Percentiles rank a stretch among this genome's conserved stretches.
Evolutionary conservation across 2,113 vertebrate species (phyloP).

Genomic region (Podarcis raffonei): DNA sequence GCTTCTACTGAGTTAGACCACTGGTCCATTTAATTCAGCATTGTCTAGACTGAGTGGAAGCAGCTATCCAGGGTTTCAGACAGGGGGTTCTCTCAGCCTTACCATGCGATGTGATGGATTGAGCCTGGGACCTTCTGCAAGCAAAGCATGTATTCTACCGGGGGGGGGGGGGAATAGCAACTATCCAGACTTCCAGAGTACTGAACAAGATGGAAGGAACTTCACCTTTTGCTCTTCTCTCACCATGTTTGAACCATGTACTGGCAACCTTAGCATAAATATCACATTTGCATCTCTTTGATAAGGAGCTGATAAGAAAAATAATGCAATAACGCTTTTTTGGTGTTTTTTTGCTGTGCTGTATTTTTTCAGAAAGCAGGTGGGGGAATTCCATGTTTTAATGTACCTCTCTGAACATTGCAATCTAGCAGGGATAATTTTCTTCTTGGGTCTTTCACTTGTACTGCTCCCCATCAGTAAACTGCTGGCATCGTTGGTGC

Average conservation of each 20-base stretch:
- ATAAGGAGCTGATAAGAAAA: not conserved
- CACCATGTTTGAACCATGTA: not conserved
- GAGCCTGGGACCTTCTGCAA: too few species aligned
- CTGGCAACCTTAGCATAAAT: not conserved
- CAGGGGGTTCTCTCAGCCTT: too few species aligned
- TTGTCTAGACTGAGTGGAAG: too few species aligned
- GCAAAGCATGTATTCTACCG: too few species aligned
- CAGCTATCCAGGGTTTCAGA: too few species aligned
- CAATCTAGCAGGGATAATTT: not conserved
- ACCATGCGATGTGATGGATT: too few species aligned
- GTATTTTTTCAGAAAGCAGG: not conserved
- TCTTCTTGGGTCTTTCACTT: not conserved
- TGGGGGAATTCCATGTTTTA: not conserved
- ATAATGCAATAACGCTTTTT: not conserved
- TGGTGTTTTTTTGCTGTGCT: not conserved
- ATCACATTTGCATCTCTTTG: not conserved
- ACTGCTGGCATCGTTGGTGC: too few species aligned
- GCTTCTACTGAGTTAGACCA: too few species aligned
- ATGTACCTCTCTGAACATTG: not conserved
- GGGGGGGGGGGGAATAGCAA: not conserved
- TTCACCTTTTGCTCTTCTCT: not conserved
- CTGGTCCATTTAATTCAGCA: too few species aligned
- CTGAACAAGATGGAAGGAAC: not conserved
- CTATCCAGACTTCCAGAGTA: not conserved
- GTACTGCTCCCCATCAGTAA: too few species aligned